Percentiles rank a stretch among this genome's conserved stretches.
Evolutionary conservation across 2,113 vertebrate genomes (phyloP).

Genomic region (Vicugna pacos): DNA sequence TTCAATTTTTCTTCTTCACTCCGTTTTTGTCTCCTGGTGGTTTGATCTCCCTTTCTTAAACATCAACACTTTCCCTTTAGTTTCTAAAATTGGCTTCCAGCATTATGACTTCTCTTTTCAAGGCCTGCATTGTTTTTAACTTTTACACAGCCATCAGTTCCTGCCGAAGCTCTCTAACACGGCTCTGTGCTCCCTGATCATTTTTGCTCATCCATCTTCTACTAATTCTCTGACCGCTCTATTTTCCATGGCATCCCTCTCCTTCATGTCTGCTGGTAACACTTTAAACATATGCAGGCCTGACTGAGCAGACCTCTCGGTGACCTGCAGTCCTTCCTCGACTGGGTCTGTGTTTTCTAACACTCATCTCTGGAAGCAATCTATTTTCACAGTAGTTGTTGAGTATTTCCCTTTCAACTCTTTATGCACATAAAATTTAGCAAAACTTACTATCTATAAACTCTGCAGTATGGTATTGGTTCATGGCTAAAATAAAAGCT

Average conservation of each 20-base stretch:
- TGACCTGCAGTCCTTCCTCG: slow-evolving; percentile 30
- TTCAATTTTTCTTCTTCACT: neutral
- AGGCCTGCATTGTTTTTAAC: slow-evolving; percentile 68
- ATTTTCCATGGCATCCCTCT: slow-evolving; percentile 19
- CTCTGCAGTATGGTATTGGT: neutral
- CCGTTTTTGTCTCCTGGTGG: neutral
- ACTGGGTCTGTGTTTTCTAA: slow-evolving; percentile 14
- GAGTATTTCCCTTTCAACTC: slow-evolving; percentile 58
- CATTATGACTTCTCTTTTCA: slow-evolving; percentile 60
- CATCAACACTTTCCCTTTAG: slow-evolving; percentile 48
- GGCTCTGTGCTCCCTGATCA: neutral
- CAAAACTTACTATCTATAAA: slow-evolving; percentile 27
- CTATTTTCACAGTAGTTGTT: slow-evolving; percentile 65
- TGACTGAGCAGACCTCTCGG: slow-evolving; percentile 1
- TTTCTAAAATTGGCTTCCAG: slow-evolving; percentile 73
- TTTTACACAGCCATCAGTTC: slow-evolving; percentile 40
- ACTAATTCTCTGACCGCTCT: slow-evolving; percentile 46
- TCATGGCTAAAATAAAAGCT: slow-evolving; percentile 69
- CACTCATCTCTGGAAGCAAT: slow-evolving; percentile 34
- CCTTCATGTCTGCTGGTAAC: neutral
- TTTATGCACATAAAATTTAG: slow-evolving; percentile 58
- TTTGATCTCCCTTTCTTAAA: slow-evolving; percentile 63
- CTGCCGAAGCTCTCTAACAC: neutral
- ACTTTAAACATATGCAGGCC: slow-evolving; percentile 15
- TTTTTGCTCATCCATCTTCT: slow-evolving; percentile 40